Base-by-base conservation (phyloP, 2,113 vertebrate species). In the Melanostigma gelatinosum region DNA sequence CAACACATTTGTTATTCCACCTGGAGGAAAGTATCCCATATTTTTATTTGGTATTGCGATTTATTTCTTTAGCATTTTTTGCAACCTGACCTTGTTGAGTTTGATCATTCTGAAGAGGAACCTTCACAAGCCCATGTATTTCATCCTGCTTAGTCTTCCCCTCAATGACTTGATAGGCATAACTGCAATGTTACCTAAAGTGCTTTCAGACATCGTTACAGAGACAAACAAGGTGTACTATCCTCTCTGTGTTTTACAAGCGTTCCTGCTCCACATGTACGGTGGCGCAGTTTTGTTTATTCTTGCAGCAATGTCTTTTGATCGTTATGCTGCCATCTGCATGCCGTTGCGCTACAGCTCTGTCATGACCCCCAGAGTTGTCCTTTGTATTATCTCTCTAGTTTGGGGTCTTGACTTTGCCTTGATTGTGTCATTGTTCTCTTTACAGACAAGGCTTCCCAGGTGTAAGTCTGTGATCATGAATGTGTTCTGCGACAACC, bases 81-180 rank as follows among this genome's bases (percentile, higher is more conserved):
- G 93, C 74, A 95, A 95, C 67, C 63, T 94, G 68, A 93, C 85
- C 1, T 57, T 95, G 71, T 27, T 95, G 86, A 71, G 80, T 13
- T 44, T 95, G 58, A 95, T 95, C 60, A 48, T 93, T 38, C 38
- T 90, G 6, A 85, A 85, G 68, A 88, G 50, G 67, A 93, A 89
- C 68, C 93, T 95, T 18, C 95, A 95, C 87, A 95, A 93, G 62
- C 95, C 94, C 5, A 90, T 95, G 91, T 95, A 94, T 72, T 89
- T 94, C 16, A 91, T 95, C 63, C 83, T 95, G 63, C 90, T 95
- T 12, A 95, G 89, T 72, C 94, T 95, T 2, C 94, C 94, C 3
- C 70, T 95, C 20, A 94, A 94, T 52, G 94, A 95, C 57, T 77
- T 95, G 24, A 88, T 95, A 3, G 94, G 94, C 29, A 93, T 95